phyloP scores from a whole-genome alignment of 2,797 vertebrate genomes.

The Cephalopachus bancanus region DNA sequence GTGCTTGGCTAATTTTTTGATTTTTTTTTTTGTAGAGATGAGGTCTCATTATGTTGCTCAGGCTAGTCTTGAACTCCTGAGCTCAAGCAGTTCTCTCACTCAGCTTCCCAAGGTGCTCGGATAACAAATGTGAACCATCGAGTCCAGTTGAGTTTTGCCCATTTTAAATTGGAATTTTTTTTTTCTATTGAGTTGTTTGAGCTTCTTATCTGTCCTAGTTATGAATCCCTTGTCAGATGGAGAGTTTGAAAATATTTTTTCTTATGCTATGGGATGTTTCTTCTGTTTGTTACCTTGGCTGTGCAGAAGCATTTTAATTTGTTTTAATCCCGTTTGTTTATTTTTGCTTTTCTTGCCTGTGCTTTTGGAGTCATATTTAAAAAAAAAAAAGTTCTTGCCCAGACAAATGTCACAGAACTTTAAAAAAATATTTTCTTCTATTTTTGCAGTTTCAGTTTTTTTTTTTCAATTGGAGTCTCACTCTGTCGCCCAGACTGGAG shows the following conservation, averaged over 20 bases:
- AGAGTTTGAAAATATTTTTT: background rate
- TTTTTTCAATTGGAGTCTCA: too few species aligned
- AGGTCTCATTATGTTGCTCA: too few species aligned
- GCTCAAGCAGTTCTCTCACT: too few species aligned
- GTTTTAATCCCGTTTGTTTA: background rate
- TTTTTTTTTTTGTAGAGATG: too few species aligned
- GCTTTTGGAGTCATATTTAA: background rate
- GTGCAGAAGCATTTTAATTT: background rate
- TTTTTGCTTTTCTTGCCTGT: background rate
- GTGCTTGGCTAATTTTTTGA: too few species aligned
- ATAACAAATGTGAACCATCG: too few species aligned
- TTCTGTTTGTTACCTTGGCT: background rate
- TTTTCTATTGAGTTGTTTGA: background rate
- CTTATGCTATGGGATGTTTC: background rate
- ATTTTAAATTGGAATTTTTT: background rate
- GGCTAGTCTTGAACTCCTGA: too few species aligned
- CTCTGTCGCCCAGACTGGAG: too few species aligned
- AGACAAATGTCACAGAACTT: background rate
- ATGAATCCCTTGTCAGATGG: background rate
- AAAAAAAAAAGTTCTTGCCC: background rate
- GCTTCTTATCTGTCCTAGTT: background rate
- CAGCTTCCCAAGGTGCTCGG: too few species aligned
- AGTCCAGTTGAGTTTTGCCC: background rate
- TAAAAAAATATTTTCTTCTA: background rate
- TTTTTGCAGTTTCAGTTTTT: background rate